Base-by-base conservation (phyloP, 2,888 invertebrate species). In the Ashinkailepas kermadecensis region DNA sequence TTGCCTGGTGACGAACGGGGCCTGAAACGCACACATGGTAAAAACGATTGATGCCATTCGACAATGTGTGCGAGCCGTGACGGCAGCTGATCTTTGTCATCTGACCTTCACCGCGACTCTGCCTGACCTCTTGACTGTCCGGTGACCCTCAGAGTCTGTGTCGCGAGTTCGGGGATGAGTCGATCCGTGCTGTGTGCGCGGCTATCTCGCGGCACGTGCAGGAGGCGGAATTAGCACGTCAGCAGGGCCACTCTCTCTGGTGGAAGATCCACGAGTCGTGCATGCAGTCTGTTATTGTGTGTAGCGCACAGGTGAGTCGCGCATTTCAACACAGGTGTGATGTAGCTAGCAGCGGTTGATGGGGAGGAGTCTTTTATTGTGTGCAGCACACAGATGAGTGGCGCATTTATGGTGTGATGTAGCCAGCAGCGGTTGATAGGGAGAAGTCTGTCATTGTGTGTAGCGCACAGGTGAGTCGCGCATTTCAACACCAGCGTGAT, bases 211-310 rank as follows among this genome's bases (percentile, higher is more conserved):
- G 90, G 58, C 92, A 92, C 84, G 87, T 92, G 81, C 90, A 90
- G 85, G 90, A 91, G 70, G 89, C 84, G 11, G 88, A 90, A 85
- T 86, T 88, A 64, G 88, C 88, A 85, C 88, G 89, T 86, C 86
- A 87, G 15, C 85, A 88, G 78, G 88, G 89, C 81, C 86, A 88
- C 85, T 85, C 86, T 59, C 86, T 89, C 82, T 90, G 91, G 90
- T 93, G 92, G 93, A 93, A 92, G 87, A 88, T 92, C 15, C 88
- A 89, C 83, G 93, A 93, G 86, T 90, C 92, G 0, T 90, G 91
- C 81, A 90, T 93, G 89, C 87, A 91, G 59, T 91, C 92, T 7
- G 87, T 93, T 11, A 91, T 91, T 79, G 87, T 89, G 56, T 89
- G 89, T 23, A 89, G 89, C 65, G 89, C 88, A 81, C 83, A 88